Evolutionary conservation across 2,113 vertebrate genomes (phyloP), one percentile per base, ranked within the genome.

Genomic region (Clinocottus analis): DNA sequence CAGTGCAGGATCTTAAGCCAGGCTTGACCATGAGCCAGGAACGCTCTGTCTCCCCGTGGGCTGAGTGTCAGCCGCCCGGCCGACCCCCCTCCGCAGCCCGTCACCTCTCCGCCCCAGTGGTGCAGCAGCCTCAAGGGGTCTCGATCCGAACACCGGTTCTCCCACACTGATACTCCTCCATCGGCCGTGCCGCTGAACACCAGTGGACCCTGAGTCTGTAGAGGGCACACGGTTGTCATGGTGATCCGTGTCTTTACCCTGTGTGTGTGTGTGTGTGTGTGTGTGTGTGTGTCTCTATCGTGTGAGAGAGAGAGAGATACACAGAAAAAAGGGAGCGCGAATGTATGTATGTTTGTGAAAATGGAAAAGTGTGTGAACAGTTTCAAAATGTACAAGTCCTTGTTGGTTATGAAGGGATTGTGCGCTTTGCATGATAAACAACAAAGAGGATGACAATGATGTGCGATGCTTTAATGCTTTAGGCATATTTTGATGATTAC

Each of bases 121-220:
- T 92, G 88, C 23, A 95, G 87, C 64, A 89, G 91, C 66, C 82
- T 83, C 72, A 95, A 67, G 78, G 91, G 93, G 86, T 92, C 88
- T 51, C 68, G 86, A 27, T 79, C 75, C 8, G 63, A 84, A 53
- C 82, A 85, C 27, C 35, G 66, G 86, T 88, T 92, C 89, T 94
- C 93, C 95, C 95, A 96, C 87, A 95, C 93, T 47, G 92, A 94
- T 77, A 96, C 88, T 23, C 90, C 90, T 35, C 94, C 95, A 21
- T 96, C 94, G 0, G 90, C 82, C 0, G 95, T 94, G 83, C 92
- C 88, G 10, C 91, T 94, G 89, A 96, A 96, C 87, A 95, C 90
- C 88, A 95, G 87, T 60, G 94, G 95, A 89, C 95, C 95, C 80
- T 96, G 95, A 80, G 93, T 87, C 95, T 96, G 89, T 3, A 47